Conservation (phyloP, 2,888 invertebrate genomes). For the Sphaeridia pumilis region DNA sequence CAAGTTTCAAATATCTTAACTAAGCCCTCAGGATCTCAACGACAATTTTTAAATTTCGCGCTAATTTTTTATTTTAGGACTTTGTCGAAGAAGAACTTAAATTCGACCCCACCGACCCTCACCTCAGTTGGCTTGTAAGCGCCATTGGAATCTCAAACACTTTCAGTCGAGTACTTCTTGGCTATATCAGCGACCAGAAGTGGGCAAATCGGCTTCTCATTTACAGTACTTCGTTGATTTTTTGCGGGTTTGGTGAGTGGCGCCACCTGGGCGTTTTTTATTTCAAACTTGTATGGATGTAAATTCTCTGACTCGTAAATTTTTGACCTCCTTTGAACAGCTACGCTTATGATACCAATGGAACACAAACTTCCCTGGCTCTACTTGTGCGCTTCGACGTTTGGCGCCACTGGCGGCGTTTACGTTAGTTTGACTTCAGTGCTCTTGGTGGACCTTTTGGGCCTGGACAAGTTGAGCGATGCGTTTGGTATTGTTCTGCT, state of each 20-base stretch:
- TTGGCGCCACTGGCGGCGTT: constrained; percentile 85
- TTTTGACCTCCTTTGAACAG: too few species aligned
- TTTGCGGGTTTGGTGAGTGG: constrained; percentile 70
- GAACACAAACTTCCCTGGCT: constrained; percentile 6
- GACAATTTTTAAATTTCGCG: neutral
- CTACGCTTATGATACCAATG: neutral
- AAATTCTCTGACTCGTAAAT: too few species aligned
- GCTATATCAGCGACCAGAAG: constrained; percentile 74
- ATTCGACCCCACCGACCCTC: constrained; percentile 45
- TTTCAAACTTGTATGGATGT: too few species aligned
- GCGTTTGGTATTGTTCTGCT: constrained; percentile 84
- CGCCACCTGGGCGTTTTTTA: too few species aligned
- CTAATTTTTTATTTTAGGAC: constrained; percentile 41
- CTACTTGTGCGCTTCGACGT: constrained; percentile 59
- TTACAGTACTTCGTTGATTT: constrained; percentile 75
- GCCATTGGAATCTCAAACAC: constrained; percentile 79
- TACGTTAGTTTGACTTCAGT: constrained; percentile 95
- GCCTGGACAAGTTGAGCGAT: constrained; percentile 83
- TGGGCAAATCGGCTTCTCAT: constrained; percentile 82
- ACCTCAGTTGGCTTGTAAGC: constrained; percentile 61
- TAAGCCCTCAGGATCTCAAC: neutral
- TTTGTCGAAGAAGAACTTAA: constrained; percentile 47
- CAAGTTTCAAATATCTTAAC: constrained; percentile 36
- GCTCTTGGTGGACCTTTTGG: constrained; percentile 83
- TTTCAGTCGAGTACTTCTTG: constrained; percentile 71